Percentiles rank a stretch among this genome's conserved stretches.
phyloP scores from a whole-genome alignment of 2,113 vertebrate species.

The Dasyprocta punctata region DNA sequence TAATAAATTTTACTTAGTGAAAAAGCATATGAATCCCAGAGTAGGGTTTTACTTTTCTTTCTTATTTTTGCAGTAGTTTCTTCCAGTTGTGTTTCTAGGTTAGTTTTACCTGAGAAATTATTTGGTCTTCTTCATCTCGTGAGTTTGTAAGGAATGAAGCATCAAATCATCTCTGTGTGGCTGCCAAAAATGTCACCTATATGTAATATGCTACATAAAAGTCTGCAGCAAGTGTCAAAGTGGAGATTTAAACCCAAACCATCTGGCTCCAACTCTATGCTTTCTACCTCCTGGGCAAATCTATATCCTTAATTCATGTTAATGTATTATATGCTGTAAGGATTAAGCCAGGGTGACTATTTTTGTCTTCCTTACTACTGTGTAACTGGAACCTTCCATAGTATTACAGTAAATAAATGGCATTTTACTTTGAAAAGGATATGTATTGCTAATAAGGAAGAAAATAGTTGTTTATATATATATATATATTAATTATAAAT shows the following conservation, averaged over 20 bases:
- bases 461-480: not conserved
- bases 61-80: not conserved
- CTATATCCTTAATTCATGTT: slow-evolving; percentile 5
- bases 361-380: not conserved
- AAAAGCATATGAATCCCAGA: not conserved
- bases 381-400: not conserved
- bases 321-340: not conserved
- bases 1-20: slow-evolving; percentile 73
- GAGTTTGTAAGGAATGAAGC: not conserved
- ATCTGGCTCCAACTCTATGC: not conserved
- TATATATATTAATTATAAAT: not conserved
- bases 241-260: not conserved
- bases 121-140: slow-evolving; percentile 54
- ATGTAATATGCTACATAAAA: not conserved
- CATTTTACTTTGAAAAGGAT: not conserved
- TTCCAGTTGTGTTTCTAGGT: slow-evolving; percentile 38
- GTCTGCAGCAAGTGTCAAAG: slow-evolving; percentile 38
- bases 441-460: not conserved
- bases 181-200: slow-evolving; percentile 71
- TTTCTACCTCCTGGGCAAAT: not conserved
- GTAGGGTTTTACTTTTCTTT: not conserved
- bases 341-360: not conserved
- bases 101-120: slow-evolving; percentile 77
- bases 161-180: not conserved
- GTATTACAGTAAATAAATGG: not conserved